These are phyloP conservation scores for Channa maculata DNA, from an alignment of 2,113 vertebrate species.

Conservation along the genomic window DNA sequence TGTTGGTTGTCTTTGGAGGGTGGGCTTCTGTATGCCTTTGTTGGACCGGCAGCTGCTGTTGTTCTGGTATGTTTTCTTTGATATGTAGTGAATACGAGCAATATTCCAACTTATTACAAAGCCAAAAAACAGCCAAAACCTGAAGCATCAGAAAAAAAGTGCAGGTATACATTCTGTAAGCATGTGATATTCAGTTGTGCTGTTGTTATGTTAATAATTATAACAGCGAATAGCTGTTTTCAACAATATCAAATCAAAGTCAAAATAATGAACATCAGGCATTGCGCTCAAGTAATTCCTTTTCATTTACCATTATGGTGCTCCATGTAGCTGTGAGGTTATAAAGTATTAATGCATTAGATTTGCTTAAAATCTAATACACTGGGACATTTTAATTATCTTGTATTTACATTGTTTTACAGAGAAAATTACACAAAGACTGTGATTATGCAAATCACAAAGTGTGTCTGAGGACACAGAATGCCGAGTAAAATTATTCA, in stretches of 20 bases:
- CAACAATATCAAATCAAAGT: too few species aligned
- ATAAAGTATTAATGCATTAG: conserved; percentile 65
- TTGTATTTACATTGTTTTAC: conserved; percentile 52
- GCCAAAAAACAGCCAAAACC: background rate
- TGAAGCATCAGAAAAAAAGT: background rate
- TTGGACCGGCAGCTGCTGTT: conserved; percentile 97
- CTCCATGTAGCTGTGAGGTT: conserved; percentile 48
- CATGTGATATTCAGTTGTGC: too few species aligned
- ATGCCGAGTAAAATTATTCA: conserved; percentile 1
- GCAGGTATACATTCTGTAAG: background rate
- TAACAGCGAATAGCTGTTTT: background rate
- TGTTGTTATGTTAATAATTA: background rate
- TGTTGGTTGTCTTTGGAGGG: conserved; percentile 99
- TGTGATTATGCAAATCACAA: conserved; percentile 53
- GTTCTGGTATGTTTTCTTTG: conserved; percentile 89
- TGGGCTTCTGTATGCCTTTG: conserved; percentile 97
- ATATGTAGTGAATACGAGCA: too few species aligned
- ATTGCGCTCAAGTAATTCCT: conserved; percentile 51
- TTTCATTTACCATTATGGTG: conserved; percentile 61
- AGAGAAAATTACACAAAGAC: conserved; percentile 47
- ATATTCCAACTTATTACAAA: too few species aligned
- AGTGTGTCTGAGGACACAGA: conserved; percentile 22
- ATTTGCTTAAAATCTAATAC: conserved; percentile 59
- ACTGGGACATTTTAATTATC: conserved; percentile 55
- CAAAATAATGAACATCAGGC: conserved; percentile 35